Conservation (phyloP, 2,888 invertebrate species). For the Sminthurides aquaticus region DNA sequence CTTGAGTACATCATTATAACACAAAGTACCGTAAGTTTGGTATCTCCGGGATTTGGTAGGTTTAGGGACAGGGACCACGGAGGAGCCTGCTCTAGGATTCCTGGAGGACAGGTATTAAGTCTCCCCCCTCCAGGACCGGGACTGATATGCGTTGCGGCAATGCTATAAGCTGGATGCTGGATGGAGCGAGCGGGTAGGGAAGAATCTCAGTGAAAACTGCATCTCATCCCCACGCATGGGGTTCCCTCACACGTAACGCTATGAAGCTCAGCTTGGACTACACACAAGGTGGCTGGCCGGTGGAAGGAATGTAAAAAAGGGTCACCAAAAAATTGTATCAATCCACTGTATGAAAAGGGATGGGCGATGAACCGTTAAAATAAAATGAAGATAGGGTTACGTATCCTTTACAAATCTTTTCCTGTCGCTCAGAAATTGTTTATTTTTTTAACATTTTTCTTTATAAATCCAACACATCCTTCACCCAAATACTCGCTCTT, state of each 20-base stretch:
- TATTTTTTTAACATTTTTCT: conserved; percentile 16
- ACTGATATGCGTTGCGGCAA: no score
- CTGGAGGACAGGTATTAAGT: neutral
- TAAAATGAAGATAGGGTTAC: conserved; percentile 43
- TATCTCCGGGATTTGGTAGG: no score
- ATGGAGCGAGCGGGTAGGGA: no score
- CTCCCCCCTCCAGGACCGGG: no score
- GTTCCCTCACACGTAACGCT: neutral
- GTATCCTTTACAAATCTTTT: conserved; percentile 11
- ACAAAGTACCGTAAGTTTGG: neutral
- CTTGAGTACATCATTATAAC: neutral
- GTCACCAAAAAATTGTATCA: conserved; percentile 25
- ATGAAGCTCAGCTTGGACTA: no score
- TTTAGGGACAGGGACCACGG: neutral
- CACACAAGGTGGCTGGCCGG: no score
- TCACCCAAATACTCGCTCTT: no score
- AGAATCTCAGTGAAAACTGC: no score
- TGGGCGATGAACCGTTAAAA: conserved; percentile 44
- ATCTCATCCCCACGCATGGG: neutral
- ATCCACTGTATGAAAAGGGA: conserved; percentile 23
- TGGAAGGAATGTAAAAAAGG: conserved; percentile 12
- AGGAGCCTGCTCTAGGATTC: neutral
- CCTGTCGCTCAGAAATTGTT: conserved; percentile 17
- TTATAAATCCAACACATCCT: conserved; percentile 1
- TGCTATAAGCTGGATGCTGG: no score